phyloP scores from a whole-genome alignment of 2,797 vertebrate genomes.

The Masticophis lateralis region DNA sequence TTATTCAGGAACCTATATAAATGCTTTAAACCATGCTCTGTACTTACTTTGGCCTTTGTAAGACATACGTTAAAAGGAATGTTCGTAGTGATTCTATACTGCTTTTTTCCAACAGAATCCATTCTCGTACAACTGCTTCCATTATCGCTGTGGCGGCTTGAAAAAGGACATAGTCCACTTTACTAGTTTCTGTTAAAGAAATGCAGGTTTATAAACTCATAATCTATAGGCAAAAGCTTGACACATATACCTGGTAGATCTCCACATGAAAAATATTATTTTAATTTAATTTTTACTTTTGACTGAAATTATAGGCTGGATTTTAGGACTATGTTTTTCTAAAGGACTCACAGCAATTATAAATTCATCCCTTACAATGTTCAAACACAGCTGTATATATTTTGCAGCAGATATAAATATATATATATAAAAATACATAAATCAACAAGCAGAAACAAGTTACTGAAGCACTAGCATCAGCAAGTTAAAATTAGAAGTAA shows the following conservation, averaged over 20 bases:
- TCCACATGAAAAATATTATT: not conserved
- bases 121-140: constrained; percentile 98
- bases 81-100: constrained; percentile 95
- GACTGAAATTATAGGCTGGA: not conserved
- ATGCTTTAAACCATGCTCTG: not conserved
- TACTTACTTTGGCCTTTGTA: constrained; percentile 97
- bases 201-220: constrained; percentile 29
- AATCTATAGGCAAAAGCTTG: constrained; percentile 26
- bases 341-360: not conserved
- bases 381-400: not conserved
- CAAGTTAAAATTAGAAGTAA: not conserved
- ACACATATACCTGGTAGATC: constrained; percentile 37
- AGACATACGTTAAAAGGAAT: constrained; percentile 97
- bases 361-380: not conserved
- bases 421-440: not conserved
- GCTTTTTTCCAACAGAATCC: constrained; percentile 94
- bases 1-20: not conserved
- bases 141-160: constrained; percentile 98
- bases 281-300: not conserved
- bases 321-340: not conserved
- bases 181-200: constrained; percentile 89
- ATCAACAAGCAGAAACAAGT: not conserved
- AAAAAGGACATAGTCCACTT: constrained; percentile 99
- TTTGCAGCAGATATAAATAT: not conserved
- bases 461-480: not conserved